Conservation (phyloP, 2,888 invertebrate species). For the Cyaniris semiargus region DNA sequence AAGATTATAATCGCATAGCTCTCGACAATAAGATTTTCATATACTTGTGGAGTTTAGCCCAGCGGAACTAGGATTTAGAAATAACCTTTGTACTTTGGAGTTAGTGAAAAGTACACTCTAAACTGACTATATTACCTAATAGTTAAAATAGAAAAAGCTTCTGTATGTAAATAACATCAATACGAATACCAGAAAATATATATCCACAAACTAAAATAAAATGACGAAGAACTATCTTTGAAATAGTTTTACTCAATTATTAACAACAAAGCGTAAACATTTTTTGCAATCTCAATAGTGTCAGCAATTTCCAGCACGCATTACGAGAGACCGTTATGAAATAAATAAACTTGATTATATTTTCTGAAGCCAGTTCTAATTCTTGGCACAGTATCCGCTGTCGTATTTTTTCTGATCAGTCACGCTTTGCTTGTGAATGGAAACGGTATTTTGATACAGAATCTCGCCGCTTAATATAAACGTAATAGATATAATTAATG, state of each 20-base stretch:
- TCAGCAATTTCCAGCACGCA: conserved; percentile 30
- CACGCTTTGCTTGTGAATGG: conserved; percentile 32
- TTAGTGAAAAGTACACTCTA: not conserved
- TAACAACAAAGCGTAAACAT: not conserved
- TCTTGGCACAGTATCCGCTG: conserved; percentile 24
- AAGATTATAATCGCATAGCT: not conserved
- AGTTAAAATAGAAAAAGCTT: not conserved
- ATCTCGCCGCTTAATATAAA: conserved; percentile 20
- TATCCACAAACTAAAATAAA: not conserved
- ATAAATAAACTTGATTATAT: conserved; percentile 30
- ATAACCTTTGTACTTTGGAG: not conserved
- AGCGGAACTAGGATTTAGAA: not conserved
- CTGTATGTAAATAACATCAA: not conserved
- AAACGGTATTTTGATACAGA: conserved; percentile 33
- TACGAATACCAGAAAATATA: not conserved
- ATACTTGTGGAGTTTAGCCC: not conserved
- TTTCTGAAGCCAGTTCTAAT: conserved; percentile 27
- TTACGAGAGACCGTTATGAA: conserved; percentile 28
- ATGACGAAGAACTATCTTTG: not conserved
- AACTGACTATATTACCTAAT: not conserved
- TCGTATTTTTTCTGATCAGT: conserved; percentile 28
- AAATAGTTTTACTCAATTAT: conserved; percentile 25
- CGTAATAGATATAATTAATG: conserved; percentile 29
- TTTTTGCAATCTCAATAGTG: conserved; percentile 20
- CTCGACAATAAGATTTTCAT: not conserved